phyloP scores from a whole-genome alignment of 92 coral and sea anemone species.

The Parazoanthus swiftii region DNA sequence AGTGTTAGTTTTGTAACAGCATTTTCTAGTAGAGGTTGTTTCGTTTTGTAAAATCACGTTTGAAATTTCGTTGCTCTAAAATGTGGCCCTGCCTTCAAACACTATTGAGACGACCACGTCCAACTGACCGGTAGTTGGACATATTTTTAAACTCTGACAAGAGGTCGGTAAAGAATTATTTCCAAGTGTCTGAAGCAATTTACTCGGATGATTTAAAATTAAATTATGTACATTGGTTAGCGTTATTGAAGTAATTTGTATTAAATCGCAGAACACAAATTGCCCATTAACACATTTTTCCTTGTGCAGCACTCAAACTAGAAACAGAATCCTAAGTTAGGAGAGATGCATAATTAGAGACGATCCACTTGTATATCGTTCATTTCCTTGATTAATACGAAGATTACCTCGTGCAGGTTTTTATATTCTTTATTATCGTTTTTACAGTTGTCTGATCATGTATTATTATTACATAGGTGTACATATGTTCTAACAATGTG shows the following conservation, averaged over 20 bases:
- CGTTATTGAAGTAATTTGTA: neutral
- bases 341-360: neutral
- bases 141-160: neutral
- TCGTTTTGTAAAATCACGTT: too few species aligned
- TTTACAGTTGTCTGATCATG: neutral
- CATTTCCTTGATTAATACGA: too few species aligned
- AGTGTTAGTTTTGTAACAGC: too few species aligned
- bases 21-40: too few species aligned
- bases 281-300: neutral
- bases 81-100: neutral
- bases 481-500: too few species aligned
- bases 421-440: neutral
- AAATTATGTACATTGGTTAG: slow-evolving; percentile 4
- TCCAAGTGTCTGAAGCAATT: slow-evolving; percentile 20
- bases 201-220: slow-evolving; percentile 1
- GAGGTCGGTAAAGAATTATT: slow-evolving; percentile 7
- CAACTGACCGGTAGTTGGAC: neutral
- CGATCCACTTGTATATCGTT: neutral
- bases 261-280: neutral
- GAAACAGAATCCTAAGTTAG: neutral
- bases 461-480: neutral
- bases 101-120: neutral
- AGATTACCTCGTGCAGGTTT: too few species aligned
- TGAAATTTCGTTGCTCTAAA: neutral
- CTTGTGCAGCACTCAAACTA: neutral